Evolutionary conservation across 1,140 invertebrate species (phyloP).

Genomic region (Psix sp.): DNA sequence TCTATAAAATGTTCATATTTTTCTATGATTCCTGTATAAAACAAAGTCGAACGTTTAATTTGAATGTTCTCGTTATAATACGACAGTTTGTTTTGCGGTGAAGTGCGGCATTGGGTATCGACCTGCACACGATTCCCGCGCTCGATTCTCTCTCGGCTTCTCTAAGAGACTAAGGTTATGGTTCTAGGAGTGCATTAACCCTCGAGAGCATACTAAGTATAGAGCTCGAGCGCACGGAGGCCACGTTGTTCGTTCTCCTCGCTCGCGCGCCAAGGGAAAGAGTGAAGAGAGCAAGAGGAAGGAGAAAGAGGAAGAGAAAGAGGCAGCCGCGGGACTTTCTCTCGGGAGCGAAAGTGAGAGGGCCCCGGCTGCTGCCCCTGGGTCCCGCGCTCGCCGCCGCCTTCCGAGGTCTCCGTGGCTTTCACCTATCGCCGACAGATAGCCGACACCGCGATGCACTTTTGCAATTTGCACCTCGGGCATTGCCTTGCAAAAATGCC

Average conservation of each 20-base stretch:
- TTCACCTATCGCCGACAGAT: slow-evolving; percentile 59
- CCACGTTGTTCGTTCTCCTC: slow-evolving; percentile 34
- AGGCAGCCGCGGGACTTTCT: slow-evolving; percentile 67
- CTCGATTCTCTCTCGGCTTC: slow-evolving; percentile 40
- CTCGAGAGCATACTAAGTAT: slow-evolving; percentile 70
- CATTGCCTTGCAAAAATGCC: slow-evolving; percentile 10
- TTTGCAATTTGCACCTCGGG: slow-evolving; percentile 54
- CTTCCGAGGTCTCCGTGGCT: slow-evolving; percentile 50
- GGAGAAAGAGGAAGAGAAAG: slow-evolving; percentile 33
- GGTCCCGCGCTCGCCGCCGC: slow-evolving; percentile 30
- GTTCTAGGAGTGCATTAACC: slow-evolving; percentile 76
- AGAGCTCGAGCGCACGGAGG: slow-evolving; percentile 61
- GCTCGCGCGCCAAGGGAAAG: slow-evolving; percentile 28
- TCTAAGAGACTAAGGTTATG: slow-evolving; percentile 66
- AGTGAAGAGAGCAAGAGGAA: slow-evolving; percentile 13
- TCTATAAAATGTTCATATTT: no score
- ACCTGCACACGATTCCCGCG: slow-evolving; percentile 61
- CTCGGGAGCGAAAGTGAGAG: slow-evolving; percentile 75
- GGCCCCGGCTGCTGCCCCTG: slow-evolving; percentile 55
- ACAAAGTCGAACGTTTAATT: no score
- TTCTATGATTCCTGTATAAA: no score
- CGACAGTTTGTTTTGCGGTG: slow-evolving; percentile 29
- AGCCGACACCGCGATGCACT: slow-evolving; percentile 59
- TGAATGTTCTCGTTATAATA: no score
- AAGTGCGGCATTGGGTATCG: slow-evolving; percentile 49